Evolutionary conservation across 1,140 invertebrate species (phyloP).

Genomic region (Trissolcus basalis): DNA sequence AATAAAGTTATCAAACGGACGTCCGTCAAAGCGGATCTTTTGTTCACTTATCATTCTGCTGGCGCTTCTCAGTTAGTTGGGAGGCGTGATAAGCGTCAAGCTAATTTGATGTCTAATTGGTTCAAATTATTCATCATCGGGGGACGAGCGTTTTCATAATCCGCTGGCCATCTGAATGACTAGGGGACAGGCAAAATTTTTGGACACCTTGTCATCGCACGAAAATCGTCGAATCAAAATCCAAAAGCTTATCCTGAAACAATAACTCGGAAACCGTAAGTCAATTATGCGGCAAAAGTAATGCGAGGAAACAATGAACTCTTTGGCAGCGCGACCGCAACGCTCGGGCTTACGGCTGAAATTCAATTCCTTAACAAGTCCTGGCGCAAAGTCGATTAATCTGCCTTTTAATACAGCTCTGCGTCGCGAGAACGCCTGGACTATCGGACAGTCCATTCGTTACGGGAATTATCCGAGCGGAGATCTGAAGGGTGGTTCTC

Average conservation of each 20-base stretch:
- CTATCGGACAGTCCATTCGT: conserved; percentile 65
- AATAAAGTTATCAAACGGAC: conserved; percentile 37
- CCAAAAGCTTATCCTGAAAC: conserved; percentile 39
- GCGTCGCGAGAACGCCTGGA: conserved; percentile 55
- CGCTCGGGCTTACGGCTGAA: conserved; percentile 44
- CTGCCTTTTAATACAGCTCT: conserved; percentile 65
- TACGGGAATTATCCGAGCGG: conserved; percentile 67
- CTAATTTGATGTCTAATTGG: conserved; percentile 12
- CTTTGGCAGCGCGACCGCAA: conserved; percentile 21
- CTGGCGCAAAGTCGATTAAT: conserved; percentile 64
- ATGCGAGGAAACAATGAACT: conserved; percentile 52
- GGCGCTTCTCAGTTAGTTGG: conserved; percentile 22
- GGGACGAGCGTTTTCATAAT: not conserved
- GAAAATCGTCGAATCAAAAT: conserved; percentile 34
- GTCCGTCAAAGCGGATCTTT: conserved; percentile 23
- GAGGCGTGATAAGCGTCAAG: conserved; percentile 11
- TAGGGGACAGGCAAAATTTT: conserved; percentile 8
- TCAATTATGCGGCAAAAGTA: conserved; percentile 53
- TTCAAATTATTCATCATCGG: not conserved
- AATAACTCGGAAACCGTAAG: conserved; percentile 43
- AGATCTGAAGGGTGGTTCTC: conserved; percentile 63
- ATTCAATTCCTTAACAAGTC: conserved; percentile 59
- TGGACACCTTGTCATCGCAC: conserved; percentile 5
- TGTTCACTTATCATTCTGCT: conserved; percentile 19
- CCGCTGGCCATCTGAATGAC: not conserved